Base-by-base conservation (phyloP, 2,888 invertebrate species). In the Willowsia nigromaculata region DNA sequence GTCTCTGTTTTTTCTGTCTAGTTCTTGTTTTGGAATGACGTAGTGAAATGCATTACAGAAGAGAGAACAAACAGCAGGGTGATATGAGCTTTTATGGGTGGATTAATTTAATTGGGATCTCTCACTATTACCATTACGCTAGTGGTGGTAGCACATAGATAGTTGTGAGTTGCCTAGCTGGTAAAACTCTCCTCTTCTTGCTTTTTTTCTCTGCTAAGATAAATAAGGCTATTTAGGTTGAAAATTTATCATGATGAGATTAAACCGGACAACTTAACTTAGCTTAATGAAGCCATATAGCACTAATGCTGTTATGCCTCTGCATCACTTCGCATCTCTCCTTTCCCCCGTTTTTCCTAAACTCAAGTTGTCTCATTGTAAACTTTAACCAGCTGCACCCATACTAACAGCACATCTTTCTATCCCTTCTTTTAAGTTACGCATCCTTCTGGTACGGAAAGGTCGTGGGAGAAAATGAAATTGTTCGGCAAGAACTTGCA, bases 41-140 rank as follows among this genome's bases (percentile, higher is more conserved):
- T 76, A 56, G 71, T 74, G 50, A 78, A 78, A 78, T 53, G 78
- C 78, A 53, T 78, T 78, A 85, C 53, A 78, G 76, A 47, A 33
- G n/a, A 81, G 68, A 56, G 30, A 81, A 74, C 82, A 76, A 47
- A 65, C 83, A 76, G 89, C 88, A 90, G 91, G 86, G 92, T 91
- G 90, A 91, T 81, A 74, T 59, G 87, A 56, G 82, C 87, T 91
- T 92, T 91, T 91, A 92, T 92, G 90, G 91, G 90, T 89, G 91
- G 92, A 92, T 92, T 92, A 92, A 92, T 92, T 92, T 92, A 92
- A 92, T 92, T 92, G 92, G 92, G 91, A 92, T 91, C 91, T 78
- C 78, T 78, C 78, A 78, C 78, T 78, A 50, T 78, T 53, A 78
- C 78, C 53, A 78, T 78, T 78, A 78, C 30, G 78, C 50, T 76